phyloP scores from a whole-genome alignment of 2,113 vertebrate species.

The Odontesthes bonariensis region DNA sequence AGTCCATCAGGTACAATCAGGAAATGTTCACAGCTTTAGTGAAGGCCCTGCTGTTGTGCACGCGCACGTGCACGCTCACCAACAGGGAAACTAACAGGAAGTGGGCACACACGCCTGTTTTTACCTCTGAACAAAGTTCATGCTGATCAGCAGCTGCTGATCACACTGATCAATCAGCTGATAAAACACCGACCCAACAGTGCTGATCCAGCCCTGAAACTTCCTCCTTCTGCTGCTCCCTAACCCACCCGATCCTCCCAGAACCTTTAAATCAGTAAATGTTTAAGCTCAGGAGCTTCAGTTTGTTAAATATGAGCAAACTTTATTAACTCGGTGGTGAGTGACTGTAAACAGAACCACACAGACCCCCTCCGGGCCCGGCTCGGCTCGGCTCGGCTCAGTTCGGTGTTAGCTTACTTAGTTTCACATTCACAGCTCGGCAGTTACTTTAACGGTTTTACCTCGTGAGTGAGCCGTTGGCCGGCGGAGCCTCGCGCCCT shows the following conservation, averaged over 20 bases:
- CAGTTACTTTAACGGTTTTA: constrained; percentile 34
- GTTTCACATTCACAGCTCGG: no score
- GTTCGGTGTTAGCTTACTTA: not conserved
- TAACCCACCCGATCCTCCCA: no score
- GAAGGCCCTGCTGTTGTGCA: not conserved
- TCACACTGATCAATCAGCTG: no score
- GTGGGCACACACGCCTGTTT: no score
- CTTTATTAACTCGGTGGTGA: no score
- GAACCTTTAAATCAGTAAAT: not conserved
- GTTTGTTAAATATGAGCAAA: not conserved
- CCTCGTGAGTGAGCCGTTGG: constrained; percentile 25
- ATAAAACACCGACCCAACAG: no score
- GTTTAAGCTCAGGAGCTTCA: not conserved
- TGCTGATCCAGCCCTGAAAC: no score
- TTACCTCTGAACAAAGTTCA: no score
- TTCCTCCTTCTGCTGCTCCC: no score
- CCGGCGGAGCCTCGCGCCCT: constrained; percentile 4
- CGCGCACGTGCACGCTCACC: no score
- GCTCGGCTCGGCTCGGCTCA: not conserved
- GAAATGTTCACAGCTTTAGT: not conserved
- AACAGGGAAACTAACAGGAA: no score
- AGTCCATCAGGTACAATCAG: not conserved
- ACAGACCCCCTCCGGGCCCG: not conserved
- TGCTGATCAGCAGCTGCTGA: no score
- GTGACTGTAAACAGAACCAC: not conserved